phyloP scores from a whole-genome alignment of 2,797 vertebrate genomes.

The Epinephelus malabaricus region DNA sequence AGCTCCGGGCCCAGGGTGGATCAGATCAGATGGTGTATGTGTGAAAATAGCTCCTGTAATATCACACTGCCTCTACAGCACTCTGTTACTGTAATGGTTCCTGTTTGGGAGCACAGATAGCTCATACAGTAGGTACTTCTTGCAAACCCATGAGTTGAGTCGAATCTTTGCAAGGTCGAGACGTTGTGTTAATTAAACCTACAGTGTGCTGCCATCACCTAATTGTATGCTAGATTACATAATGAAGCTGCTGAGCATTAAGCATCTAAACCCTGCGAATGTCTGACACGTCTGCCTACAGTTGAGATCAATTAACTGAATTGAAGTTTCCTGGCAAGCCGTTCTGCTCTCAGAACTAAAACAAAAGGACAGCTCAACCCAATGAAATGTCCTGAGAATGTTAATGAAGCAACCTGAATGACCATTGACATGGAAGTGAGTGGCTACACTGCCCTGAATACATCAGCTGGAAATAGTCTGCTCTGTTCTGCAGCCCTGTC shows the following conservation, averaged over 20 bases:
- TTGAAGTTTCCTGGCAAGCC: slow-evolving; percentile 19
- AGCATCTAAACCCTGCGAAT: not conserved
- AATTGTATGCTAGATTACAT: slow-evolving; percentile 10
- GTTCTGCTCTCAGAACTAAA: slow-evolving; percentile 39
- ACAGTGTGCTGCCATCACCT: not conserved
- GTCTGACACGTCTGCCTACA: slow-evolving; percentile 6
- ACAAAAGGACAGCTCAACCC: slow-evolving; percentile 72
- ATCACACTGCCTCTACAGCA: slow-evolving; percentile 62
- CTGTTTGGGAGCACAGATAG: slow-evolving; percentile 42
- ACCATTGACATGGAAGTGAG: slow-evolving; percentile 69
- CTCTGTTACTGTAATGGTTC: slow-evolving; percentile 70
- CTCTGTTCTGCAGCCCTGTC: slow-evolving; percentile 20
- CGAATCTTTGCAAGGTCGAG: not conserved
- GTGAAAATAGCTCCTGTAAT: slow-evolving; percentile 84
- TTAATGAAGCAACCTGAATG: slow-evolving; percentile 82
- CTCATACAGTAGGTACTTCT: slow-evolving; percentile 36
- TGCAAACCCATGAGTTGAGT: not conserved
- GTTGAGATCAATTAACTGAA: slow-evolving; percentile 44
- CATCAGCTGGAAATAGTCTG: slow-evolving; percentile 5
- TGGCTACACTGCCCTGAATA: slow-evolving; percentile 16
- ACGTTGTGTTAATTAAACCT: not conserved
- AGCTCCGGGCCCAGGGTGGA: slow-evolving; percentile 22
- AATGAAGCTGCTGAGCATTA: slow-evolving; percentile 9
- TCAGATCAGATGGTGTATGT: slow-evolving; percentile 68
- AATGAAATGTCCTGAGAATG: slow-evolving; percentile 75